These are phyloP conservation scores for Nannoperca australis DNA, from an alignment of 2,797 vertebrate genomes.

Conservation along the genomic window DNA sequence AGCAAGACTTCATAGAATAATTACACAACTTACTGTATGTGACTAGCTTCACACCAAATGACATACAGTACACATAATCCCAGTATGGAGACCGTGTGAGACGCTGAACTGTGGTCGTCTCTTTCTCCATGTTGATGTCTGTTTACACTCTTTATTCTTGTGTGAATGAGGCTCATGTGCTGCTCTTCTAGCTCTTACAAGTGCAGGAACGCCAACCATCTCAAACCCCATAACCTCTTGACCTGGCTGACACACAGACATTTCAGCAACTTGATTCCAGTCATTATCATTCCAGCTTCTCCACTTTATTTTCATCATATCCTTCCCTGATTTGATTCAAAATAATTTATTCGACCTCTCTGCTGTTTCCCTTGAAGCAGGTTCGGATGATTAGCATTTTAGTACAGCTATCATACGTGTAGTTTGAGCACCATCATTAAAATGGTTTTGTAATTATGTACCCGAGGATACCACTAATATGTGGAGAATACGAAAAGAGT, in stretches of 20 bases:
- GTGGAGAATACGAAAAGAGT: slow-evolving; percentile 45
- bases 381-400: slow-evolving; percentile 27
- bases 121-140: slow-evolving; percentile 21
- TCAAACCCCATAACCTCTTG: slow-evolving; percentile 43
- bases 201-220: slow-evolving; percentile 12
- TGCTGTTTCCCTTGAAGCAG: slow-evolving; percentile 42
- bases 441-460: slow-evolving; percentile 37
- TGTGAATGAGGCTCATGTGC: slow-evolving; percentile 38
- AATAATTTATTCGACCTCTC: background rate
- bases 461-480: slow-evolving; percentile 40
- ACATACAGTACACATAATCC: slow-evolving; percentile 5
- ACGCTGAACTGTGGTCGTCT: slow-evolving; percentile 11
- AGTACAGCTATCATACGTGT: slow-evolving; percentile 13
- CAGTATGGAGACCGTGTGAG: background rate
- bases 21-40: background rate
- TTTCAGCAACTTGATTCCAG: slow-evolving; percentile 19
- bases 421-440: slow-evolving; percentile 39
- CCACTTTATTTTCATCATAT: slow-evolving; percentile 20
- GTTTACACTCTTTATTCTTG: slow-evolving; percentile 36
- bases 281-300: slow-evolving; percentile 13
- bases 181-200: slow-evolving; percentile 17
- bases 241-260: slow-evolving; percentile 14
- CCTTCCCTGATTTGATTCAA: slow-evolving; percentile 19
- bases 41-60: slow-evolving; percentile 15
- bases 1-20: slow-evolving; percentile 29